These are phyloP conservation scores for Axea sp. DNA, from an alignment of 2,888 invertebrate genomes.

Conservation along the genomic window DNA sequence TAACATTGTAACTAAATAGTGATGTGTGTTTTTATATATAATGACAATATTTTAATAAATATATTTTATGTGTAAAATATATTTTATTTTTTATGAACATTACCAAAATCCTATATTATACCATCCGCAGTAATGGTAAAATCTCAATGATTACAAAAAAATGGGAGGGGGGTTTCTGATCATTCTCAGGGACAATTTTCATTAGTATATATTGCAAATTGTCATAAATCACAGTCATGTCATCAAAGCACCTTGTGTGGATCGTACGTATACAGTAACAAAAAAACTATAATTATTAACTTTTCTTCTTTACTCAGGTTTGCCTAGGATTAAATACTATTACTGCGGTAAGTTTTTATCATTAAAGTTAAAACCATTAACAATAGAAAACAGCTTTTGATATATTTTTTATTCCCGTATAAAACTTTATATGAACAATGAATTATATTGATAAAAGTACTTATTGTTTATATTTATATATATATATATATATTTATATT, in stretches of 20 bases:
- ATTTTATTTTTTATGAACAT: not conserved
- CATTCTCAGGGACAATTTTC: too few relatives aligned
- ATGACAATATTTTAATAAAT: conserved; percentile 10
- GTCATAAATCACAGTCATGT: conserved; percentile 42
- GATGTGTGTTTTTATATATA: not conserved
- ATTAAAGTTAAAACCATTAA: conserved; percentile 14
- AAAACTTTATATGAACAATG: not conserved
- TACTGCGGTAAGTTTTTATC: conserved; percentile 82
- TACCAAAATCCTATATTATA: conserved; percentile 5
- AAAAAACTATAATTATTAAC: conserved; percentile 51
- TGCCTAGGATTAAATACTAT: conserved; percentile 85
- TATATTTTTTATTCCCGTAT: not conserved
- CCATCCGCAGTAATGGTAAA: conserved; percentile 58
- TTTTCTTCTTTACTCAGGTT: conserved; percentile 79
- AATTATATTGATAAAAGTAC: too few relatives aligned
- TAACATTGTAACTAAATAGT: not conserved
- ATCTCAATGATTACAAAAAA: not conserved
- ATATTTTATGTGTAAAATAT: conserved; percentile 15
- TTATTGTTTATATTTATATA: too few relatives aligned
- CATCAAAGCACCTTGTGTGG: conserved; percentile 48
- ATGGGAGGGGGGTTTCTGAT: too few relatives aligned
- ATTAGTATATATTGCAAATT: conserved; percentile 9
- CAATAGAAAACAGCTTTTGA: not conserved
- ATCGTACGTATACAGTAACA: conserved; percentile 21
- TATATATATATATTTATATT: too few relatives aligned